Conservation (phyloP, 37 sponge, comb jelly and placozoan species). For the Halisarca cf. caerulea region DNA sequence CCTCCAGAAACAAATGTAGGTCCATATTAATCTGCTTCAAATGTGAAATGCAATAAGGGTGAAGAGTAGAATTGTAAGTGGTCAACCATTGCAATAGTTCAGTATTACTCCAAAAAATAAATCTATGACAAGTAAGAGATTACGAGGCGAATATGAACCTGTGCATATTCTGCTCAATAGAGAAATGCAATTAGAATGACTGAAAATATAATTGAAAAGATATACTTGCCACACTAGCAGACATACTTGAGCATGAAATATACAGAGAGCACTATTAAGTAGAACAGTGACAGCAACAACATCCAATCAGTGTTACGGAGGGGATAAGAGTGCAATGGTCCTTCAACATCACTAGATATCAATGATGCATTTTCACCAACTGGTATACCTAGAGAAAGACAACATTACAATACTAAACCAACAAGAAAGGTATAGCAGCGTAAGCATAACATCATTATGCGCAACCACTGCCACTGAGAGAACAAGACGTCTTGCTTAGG, state of each 20-base stretch:
- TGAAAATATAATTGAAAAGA: neutral
- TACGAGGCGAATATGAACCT: neutral
- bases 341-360: constrained; percentile 28
- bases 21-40: too few relatives aligned
- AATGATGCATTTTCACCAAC: neutral
- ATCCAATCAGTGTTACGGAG: neutral
- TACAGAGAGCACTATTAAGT: neutral
- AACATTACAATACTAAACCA: too few relatives aligned
- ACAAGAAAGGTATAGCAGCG: too few relatives aligned
- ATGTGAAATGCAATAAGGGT: too few relatives aligned
- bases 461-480: too few relatives aligned
- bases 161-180: neutral
- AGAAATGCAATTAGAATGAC: neutral
- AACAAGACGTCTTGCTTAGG: too few relatives aligned
- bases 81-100: neutral
- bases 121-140: neutral
- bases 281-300: neutral
- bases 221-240: neutral
- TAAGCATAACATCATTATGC: too few relatives aligned
- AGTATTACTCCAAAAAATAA: neutral
- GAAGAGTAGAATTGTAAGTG: too few relatives aligned
- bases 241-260: too few relatives aligned
- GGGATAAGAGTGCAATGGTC: constrained; percentile 34
- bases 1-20: too few relatives aligned
- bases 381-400: constrained; percentile 6